Conservation (phyloP, 1,140 invertebrate genomes). For the Macrobrachium rosenbergii region DNA sequence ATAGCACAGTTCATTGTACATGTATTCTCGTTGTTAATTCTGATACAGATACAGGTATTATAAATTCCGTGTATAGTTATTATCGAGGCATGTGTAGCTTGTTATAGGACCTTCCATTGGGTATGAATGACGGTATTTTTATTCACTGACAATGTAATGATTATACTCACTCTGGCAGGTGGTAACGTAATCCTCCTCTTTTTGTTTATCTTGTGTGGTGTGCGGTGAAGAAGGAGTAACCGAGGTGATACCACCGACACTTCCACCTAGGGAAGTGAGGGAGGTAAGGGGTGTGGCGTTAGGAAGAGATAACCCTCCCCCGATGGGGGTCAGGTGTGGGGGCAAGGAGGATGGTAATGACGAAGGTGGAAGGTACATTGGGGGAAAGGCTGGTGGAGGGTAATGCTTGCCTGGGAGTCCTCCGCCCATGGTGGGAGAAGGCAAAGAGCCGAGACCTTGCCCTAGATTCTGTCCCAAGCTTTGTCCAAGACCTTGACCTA, state of each 20-base stretch:
- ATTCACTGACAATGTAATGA: not conserved
- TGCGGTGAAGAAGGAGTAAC: conserved; percentile 67
- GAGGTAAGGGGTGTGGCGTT: conserved; percentile 63
- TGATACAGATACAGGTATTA: no score
- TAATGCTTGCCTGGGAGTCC: conserved; percentile 60
- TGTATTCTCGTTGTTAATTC: no score
- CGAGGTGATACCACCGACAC: conserved; percentile 67
- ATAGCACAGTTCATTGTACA: no score
- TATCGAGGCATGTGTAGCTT: not conserved
- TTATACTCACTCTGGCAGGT: conserved; percentile 66
- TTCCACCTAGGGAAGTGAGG: conserved; percentile 60
- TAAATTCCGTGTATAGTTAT: not conserved
- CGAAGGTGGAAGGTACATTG: conserved; percentile 67
- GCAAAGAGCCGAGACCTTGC: conserved; percentile 69
- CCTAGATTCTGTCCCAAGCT: conserved; percentile 66
- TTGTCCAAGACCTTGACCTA: conserved; percentile 64
- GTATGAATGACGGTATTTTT: not conserved
- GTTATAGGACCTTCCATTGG: not conserved
- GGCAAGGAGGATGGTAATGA: conserved; percentile 65
- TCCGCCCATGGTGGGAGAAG: conserved; percentile 67
- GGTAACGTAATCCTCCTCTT: conserved; percentile 65
- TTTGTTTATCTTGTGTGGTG: conserved; percentile 62
- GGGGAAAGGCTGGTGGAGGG: conserved; percentile 68
- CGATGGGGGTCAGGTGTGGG: conserved; percentile 61
- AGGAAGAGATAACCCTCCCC: conserved; percentile 55